Evolutionary conservation across 2,113 vertebrate species (phyloP).

Genomic region (Cheirogaleus medius): DNA sequence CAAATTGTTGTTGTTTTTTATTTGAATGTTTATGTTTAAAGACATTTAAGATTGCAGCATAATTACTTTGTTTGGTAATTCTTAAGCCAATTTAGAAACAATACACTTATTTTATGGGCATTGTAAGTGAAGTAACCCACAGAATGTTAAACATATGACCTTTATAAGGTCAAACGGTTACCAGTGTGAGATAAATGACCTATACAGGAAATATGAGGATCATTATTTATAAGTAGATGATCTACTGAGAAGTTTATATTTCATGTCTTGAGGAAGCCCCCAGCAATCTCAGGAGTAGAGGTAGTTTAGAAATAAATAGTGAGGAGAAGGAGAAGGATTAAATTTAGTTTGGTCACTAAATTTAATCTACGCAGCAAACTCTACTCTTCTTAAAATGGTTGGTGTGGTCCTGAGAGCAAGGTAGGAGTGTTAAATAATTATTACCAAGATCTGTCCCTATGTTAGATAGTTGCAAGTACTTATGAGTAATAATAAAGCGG

Average conservation of each 20-base stretch:
- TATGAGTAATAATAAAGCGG: neutral
- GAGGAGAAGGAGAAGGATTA: neutral
- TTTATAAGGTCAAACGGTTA: neutral
- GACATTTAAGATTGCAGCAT: neutral
- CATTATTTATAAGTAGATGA: neutral
- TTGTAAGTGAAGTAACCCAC: neutral
- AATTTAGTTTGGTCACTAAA: neutral
- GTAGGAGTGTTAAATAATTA: neutral
- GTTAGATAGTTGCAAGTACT: neutral
- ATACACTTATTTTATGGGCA: neutral
- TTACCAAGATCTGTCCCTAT: neutral
- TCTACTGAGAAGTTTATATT: neutral
- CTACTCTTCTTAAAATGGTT: neutral
- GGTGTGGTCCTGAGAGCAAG: neutral
- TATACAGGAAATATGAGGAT: neutral
- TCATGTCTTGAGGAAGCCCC: neutral
- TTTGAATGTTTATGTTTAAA: neutral
- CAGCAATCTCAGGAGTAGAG: neutral
- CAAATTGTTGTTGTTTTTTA: neutral
- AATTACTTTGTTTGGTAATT: constrained; percentile 6
- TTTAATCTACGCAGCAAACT: neutral
- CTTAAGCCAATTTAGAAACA: neutral
- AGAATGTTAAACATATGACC: neutral
- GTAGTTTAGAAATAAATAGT: neutral
- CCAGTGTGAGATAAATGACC: neutral